These are phyloP conservation scores for Tolypeutes matacus DNA, from an alignment of 2,797 vertebrate species.

Conservation along the genomic window DNA sequence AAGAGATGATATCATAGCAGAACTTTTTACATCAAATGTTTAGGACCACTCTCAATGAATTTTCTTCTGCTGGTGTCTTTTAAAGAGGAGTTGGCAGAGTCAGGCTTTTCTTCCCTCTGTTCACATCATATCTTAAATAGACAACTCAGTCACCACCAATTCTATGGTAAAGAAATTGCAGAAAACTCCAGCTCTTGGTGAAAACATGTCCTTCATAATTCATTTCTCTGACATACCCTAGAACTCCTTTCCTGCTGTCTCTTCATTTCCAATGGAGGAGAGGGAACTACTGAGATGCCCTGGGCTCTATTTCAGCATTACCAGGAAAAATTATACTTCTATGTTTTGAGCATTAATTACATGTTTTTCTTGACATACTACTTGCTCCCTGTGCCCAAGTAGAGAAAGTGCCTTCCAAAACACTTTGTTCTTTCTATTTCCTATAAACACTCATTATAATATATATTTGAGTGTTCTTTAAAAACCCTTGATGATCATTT, in stretches of 20 bases:
- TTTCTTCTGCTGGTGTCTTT: slow-evolving; percentile 69
- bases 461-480: neutral
- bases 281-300: neutral
- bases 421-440: neutral
- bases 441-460: neutral
- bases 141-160: slow-evolving; percentile 59
- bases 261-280: neutral
- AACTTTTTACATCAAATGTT: slow-evolving; percentile 39
- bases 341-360: neutral
- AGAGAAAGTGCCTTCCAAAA: neutral
- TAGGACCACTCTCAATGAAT: slow-evolving; percentile 35
- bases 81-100: slow-evolving; percentile 65
- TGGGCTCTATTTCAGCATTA: neutral
- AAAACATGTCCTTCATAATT: slow-evolving; percentile 53
- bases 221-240: slow-evolving; percentile 5
- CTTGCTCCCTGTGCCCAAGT: neutral
- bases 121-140: slow-evolving; percentile 60
- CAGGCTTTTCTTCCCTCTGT: slow-evolving; percentile 49
- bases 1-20: slow-evolving; percentile 46
- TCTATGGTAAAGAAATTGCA: slow-evolving; percentile 45
- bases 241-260: neutral
- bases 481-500: neutral
- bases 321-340: slow-evolving; percentile 14
- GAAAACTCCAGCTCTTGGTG: slow-evolving; percentile 56
- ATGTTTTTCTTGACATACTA: slow-evolving; percentile 36